phyloP scores from a whole-genome alignment of 2,797 vertebrate species.

The Macrochelys suwanniensis region DNA sequence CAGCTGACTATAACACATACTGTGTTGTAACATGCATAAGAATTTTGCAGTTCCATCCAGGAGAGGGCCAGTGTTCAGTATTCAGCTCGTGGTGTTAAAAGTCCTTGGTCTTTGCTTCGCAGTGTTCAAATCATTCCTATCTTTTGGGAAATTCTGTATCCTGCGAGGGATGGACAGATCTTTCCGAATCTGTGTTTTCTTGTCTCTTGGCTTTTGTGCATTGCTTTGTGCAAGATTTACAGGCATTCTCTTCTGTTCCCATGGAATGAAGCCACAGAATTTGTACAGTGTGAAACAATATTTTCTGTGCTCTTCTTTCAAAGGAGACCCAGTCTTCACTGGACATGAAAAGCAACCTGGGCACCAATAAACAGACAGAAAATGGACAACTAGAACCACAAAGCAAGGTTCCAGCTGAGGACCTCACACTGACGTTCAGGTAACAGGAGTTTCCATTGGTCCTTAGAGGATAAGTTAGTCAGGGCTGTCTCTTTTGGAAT shows the following conservation, averaged over 20 bases:
- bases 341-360: constrained; percentile 93
- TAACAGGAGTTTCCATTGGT: constrained; percentile 56
- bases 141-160: constrained; percentile 38
- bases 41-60: not conserved
- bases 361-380: constrained; percentile 87
- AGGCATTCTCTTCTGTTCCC: not conserved
- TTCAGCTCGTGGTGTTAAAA: constrained; percentile 31
- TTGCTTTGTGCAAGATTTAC: constrained; percentile 9
- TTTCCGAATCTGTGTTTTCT: not conserved
- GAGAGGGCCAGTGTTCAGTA: constrained; percentile 4
- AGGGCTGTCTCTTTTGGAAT: not conserved
- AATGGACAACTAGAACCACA: constrained; percentile 92
- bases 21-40: not conserved
- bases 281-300: not conserved
- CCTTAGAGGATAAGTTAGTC: not conserved
- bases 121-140: constrained; percentile 10
- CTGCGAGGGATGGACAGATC: not conserved
- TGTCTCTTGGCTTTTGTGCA: constrained; percentile 42
- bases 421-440: constrained; percentile 93
- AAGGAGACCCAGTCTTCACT: constrained; percentile 94
- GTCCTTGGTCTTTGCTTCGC: constrained; percentile 51
- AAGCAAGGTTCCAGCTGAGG: constrained; percentile 91
- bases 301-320: constrained; percentile 48
- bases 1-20: not conserved
- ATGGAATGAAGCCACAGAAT: not conserved